These are phyloP conservation scores for Mechanitis messenoides DNA, from an alignment of 2,888 invertebrate species.

Conservation along the genomic window DNA sequence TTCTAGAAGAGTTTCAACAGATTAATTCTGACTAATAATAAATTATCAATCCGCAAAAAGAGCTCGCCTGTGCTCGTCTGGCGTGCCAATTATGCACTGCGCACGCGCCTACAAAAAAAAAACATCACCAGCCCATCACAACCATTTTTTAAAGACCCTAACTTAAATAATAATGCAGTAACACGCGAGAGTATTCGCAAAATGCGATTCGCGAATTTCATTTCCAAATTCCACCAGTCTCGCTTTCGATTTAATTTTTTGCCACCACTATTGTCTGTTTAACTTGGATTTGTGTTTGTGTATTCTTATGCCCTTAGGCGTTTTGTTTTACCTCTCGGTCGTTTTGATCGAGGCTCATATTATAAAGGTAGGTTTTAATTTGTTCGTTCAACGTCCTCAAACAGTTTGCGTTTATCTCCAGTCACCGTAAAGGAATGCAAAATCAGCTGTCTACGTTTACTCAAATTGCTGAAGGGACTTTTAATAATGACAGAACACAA, in stretches of 20 bases:
- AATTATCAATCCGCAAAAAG: conserved; percentile 43
- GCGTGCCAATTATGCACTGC: conserved; percentile 67
- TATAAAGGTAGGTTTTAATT: conserved; percentile 49
- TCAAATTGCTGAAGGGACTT: conserved; percentile 29
- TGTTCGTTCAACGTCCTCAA: conserved; percentile 39
- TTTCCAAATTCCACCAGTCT: conserved; percentile 65
- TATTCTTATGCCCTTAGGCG: conserved; percentile 44
- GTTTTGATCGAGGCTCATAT: conserved; percentile 29
- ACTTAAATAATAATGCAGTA: conserved; percentile 76
- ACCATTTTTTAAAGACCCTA: conserved; percentile 66
- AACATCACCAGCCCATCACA: conserved; percentile 56
- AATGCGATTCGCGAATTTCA: conserved; percentile 74
- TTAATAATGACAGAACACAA: conserved; percentile 45
- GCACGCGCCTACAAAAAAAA: conserved; percentile 73
- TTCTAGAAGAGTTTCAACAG: no score
- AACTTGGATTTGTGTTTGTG: conserved; percentile 54
- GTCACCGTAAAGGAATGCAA: conserved; percentile 56
- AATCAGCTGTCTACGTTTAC: conserved; percentile 42
- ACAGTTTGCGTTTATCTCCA: conserved; percentile 31
- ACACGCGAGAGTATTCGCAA: conserved; percentile 75
- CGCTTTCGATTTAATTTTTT: conserved; percentile 57
- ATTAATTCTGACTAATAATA: conserved; percentile 9
- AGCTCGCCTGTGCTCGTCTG: conserved; percentile 48
- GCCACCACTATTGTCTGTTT: conserved; percentile 64
- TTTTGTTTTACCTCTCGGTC: conserved; percentile 32